Evolutionary conservation across 2,888 invertebrate species (phyloP), one percentile per base, ranked within the genome.

Genomic region (Luperina nickerlii): DNA sequence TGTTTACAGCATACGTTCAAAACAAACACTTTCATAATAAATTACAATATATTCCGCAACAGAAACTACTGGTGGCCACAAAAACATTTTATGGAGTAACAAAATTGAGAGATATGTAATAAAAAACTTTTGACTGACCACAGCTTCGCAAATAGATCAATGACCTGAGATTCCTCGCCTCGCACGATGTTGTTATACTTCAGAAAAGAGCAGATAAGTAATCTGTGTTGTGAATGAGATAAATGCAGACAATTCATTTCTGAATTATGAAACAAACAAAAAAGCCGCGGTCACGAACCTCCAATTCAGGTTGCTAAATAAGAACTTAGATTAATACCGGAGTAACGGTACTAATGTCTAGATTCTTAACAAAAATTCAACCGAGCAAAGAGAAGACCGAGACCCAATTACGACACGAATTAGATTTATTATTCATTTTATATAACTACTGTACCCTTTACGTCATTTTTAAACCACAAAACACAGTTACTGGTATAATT

Each of bases 71-170:
- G 57, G 51, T 45, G 51, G 72, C 67, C 69, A 74, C 67, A 83
- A 84, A 81, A 83, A 78, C 60, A 71, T 84, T 85, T 89, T 85
- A 87, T 85, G 73, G 13, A 48, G 69, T 83, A 83, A 86, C 83
- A 81, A 87, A 87, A 84, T 81, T 74, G 74, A 83, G 78, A 82
- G 78, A 76, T 32, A 32, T 45, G 79, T 69, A 63, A 78, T 85
- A 88, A 90, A 90, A 85, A 87, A 76, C n/a, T 78, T 78, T 77
- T 78, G 79, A 66, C 74, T 85, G n/a, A n/a, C 65, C 74, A 74
- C 87, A 82, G 83, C 88, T 90, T 88, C 86, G 82, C 88, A 86
- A 88, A 89, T 83, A 90, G 92, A 88, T 91, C 92, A 90, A 88
- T 82, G 91, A 92, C 90, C 92, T 75, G 76, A 78, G 77, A 78